Conservation (phyloP, 2,113 vertebrate genomes). For the Buteo buteo region DNA sequence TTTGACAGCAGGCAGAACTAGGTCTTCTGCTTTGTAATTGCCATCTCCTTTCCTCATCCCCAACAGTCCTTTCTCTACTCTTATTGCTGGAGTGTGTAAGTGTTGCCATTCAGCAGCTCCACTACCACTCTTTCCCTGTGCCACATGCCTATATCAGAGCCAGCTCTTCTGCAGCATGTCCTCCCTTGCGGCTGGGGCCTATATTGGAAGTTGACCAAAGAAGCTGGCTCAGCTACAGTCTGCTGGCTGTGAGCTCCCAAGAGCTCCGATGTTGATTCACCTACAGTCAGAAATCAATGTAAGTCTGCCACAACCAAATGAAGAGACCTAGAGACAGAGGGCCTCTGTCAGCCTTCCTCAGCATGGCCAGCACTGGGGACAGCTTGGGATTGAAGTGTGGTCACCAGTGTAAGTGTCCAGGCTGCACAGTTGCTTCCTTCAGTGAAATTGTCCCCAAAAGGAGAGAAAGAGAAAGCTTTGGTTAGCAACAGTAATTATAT, state of each 20-base stretch:
- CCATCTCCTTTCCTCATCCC: not conserved
- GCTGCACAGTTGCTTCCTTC: not conserved
- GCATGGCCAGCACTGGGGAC: not conserved
- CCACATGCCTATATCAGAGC: not conserved
- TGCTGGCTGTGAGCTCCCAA: not conserved
- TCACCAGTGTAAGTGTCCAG: not conserved
- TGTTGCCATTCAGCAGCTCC: not conserved
- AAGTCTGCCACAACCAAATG: not conserved
- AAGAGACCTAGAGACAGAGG: not conserved
- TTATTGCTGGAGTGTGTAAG: not conserved
- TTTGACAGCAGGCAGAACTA: not conserved
- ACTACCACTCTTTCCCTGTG: not conserved
- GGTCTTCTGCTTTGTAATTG: not conserved
- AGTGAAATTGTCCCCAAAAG: not conserved
- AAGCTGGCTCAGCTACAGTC: not conserved
- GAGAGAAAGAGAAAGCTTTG: not conserved
- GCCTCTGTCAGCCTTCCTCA: not conserved
- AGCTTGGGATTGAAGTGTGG: not conserved
- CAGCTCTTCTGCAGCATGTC: not conserved
- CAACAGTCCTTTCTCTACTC: not conserved
- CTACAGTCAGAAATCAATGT: not conserved
- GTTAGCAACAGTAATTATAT: not conserved
- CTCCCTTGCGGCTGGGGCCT: not conserved
- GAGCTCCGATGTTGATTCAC: not conserved
- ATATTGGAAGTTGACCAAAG: not conserved